Base-by-base conservation (phyloP, 2,113 vertebrate genomes). In the Picathartes gymnocephalus region DNA sequence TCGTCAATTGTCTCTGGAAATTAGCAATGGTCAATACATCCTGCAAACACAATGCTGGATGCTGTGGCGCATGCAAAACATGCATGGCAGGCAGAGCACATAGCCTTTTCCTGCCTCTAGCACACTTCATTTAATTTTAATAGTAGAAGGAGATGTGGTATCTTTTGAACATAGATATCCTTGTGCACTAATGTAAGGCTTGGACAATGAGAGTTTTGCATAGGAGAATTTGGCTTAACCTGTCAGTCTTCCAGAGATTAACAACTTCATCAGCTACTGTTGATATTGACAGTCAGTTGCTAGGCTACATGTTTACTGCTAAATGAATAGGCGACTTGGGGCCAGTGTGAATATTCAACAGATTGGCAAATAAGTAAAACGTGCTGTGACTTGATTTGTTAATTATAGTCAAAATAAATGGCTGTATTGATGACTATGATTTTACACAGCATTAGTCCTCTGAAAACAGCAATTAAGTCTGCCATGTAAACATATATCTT, bases 201-300 rank as follows among this genome's bases (percentile, higher is more conserved):
- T 84, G 79, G 56, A 97, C 96, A 97, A 97, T 95, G 66, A 57
- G 39, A 91, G 92, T 97, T 96, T 94, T 97, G 89, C 51, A 48
- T 84, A 81, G 84, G 93, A 95, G 94, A 39, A 91, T 94, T 85
- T 79, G 86, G 82, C 94, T 95, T 96, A 96, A 76, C 47, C 97
- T 97, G 98, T 98, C 97, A 97, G 93, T 97, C 98, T 98, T 82
- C 87, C 85, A 91, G 96, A 97, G 97, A 98, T 98, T 98, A 98
- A 98, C 98, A 98, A 97, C 98, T 98, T 98, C 98, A 98, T 98
- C 97, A 94, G 95, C 96, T 96, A 97, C 97, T 98, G 98, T 98
- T 98, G 98, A 98, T 98, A 98, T 98, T 98, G 98, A 98, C 98
- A 97, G 96, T 98, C 83, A 61, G 98, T 98, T 98, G 98, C 98